These are phyloP conservation scores for Trichonephila clavipes DNA, from an alignment of 1,140 invertebrate genomes.

Conservation along the genomic window DNA sequence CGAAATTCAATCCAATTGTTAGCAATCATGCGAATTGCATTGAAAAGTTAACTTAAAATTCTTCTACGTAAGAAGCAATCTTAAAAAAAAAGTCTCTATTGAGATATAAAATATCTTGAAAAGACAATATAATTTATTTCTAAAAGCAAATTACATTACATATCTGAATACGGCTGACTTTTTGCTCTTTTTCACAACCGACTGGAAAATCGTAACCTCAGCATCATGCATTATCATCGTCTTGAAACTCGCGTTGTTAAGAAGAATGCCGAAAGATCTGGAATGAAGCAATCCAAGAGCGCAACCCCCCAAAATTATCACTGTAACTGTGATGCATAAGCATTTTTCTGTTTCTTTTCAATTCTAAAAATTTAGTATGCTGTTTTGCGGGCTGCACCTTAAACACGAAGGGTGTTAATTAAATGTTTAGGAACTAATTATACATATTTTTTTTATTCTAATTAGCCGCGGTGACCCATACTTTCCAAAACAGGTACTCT, in stretches of 20 bases:
- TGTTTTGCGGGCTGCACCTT: not conserved
- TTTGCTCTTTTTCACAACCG: not conserved
- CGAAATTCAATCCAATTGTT: not conserved
- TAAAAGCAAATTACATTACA: not conserved
- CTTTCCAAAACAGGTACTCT: not conserved
- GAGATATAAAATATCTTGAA: not conserved
- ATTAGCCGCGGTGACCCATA: not conserved
- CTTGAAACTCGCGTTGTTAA: constrained; percentile 46
- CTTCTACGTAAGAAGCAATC: too few relatives aligned
- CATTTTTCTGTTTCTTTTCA: not conserved
- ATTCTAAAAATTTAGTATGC: not conserved
- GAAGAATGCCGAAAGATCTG: constrained; percentile 32
- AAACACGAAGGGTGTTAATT: not conserved
- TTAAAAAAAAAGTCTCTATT: too few relatives aligned
- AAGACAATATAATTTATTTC: not conserved
- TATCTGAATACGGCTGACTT: not conserved
- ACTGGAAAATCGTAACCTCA: constrained; percentile 13
- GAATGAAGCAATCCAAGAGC: not conserved
- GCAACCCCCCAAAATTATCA: not conserved
- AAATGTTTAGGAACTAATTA: not conserved
- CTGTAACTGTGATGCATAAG: not conserved
- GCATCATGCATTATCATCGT: constrained; percentile 30
- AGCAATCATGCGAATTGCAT: too few relatives aligned
- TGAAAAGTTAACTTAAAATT: too few relatives aligned
- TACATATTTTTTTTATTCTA: too few relatives aligned